Evolutionary conservation across 2,113 vertebrate species (phyloP).

Genomic region (Pardalotus punctatus): DNA sequence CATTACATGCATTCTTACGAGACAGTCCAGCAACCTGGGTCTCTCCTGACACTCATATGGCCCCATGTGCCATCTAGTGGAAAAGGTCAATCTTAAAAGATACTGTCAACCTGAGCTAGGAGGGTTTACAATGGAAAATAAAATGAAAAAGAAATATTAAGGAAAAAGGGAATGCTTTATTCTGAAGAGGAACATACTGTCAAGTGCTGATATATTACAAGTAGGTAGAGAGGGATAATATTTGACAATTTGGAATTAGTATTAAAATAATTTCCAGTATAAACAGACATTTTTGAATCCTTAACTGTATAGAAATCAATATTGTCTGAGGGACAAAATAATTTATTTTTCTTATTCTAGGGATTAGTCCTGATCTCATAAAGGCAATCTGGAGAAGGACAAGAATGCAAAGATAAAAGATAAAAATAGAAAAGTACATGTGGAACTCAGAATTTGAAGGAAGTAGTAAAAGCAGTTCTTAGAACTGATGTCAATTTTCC

Average conservation of each 20-base stretch:
- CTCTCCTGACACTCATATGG: not conserved
- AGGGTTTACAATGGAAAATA: not conserved
- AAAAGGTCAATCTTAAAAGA: constrained; percentile 49
- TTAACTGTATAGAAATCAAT: not conserved
- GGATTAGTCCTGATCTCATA: not conserved
- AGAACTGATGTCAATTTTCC: not conserved
- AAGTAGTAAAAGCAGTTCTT: not conserved
- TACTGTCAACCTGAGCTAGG: not conserved
- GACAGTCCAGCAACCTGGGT: not conserved
- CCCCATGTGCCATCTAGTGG: constrained; percentile 63
- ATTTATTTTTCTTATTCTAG: not conserved
- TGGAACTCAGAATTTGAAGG: not conserved
- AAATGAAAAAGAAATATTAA: not conserved
- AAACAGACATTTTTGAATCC: not conserved
- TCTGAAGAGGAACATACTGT: not conserved
- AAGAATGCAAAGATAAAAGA: not conserved
- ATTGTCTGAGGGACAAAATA: not conserved
- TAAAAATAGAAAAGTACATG: not conserved
- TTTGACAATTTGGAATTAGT: not conserved
- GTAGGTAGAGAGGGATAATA: not conserved
- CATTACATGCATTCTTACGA: not conserved
- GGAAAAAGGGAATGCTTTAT: not conserved
- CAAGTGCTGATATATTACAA: not conserved
- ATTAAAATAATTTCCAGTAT: not conserved
- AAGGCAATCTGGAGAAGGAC: not conserved